Conservation (phyloP, 2,113 vertebrate genomes). For the Crotalus helleri region DNA sequence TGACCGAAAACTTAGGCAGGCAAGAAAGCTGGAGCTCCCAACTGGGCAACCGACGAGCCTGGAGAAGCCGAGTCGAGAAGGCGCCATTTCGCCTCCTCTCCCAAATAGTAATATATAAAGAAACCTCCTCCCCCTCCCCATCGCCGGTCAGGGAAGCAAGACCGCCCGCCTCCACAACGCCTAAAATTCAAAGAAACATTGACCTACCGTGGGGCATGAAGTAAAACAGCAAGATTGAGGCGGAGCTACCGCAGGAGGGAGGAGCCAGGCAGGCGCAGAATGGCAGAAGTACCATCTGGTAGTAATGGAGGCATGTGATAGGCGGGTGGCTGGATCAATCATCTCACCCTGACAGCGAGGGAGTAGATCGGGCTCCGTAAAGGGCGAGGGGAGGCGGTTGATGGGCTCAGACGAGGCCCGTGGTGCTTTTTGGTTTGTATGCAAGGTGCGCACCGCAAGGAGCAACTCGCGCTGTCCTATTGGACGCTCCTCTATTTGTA, state of each 20-base stretch:
- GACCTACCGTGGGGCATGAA: not conserved
- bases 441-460: not conserved
- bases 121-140: not conserved
- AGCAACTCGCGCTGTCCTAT: accelerated
- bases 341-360: not conserved
- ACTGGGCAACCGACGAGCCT: not conserved
- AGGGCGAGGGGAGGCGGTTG: not conserved
- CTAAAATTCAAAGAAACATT: not conserved
- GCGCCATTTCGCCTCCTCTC: not conserved
- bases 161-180: not conserved
- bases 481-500: not conserved
- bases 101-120: not conserved
- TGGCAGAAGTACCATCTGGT: not conserved
- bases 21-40: not conserved
- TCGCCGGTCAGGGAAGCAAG: not conserved
- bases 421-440: not conserved
- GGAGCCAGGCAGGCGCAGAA: not conserved
- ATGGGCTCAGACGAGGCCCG: not conserved
- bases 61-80: not conserved
- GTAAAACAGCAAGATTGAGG: not conserved
- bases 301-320: too few relatives aligned
- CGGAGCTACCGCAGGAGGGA: not conserved
- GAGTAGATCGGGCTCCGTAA: not conserved
- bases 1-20: not conserved
- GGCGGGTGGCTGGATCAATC: not conserved